phyloP scores from a whole-genome alignment of 2,113 vertebrate genomes.

The Xiphophorus couchianus region DNA sequence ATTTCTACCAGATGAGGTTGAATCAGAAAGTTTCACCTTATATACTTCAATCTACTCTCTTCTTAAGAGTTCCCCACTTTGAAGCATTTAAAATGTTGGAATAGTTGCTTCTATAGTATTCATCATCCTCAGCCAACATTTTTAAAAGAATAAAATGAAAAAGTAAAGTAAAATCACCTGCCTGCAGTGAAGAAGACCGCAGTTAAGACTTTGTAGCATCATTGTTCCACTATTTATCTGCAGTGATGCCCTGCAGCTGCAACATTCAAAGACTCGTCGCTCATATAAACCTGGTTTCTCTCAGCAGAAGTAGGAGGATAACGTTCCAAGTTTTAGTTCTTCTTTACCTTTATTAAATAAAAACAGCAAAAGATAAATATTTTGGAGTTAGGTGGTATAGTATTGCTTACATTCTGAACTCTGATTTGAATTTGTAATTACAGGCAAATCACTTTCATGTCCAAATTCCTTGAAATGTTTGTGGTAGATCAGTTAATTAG shows the following conservation, averaged over 20 bases:
- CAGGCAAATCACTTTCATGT: background rate
- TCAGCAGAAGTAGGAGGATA: background rate
- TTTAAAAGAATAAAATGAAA: too few species aligned
- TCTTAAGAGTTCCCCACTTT: background rate
- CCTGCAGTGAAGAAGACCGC: background rate
- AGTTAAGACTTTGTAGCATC: too few species aligned
- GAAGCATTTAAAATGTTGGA: background rate
- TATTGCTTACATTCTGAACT: background rate
- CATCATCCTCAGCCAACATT: background rate
- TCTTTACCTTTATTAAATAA: background rate
- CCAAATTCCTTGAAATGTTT: background rate
- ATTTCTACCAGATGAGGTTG: too few species aligned
- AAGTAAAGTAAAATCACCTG: background rate
- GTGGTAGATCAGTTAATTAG: too few species aligned
- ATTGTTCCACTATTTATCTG: background rate
- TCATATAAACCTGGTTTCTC: background rate
- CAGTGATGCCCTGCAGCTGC: background rate
- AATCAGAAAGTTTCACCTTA: background rate
- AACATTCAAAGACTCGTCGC: background rate
- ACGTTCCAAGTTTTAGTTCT: background rate
- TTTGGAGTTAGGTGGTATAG: background rate
- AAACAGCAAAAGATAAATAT: background rate
- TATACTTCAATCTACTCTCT: too few species aligned
- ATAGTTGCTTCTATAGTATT: background rate
- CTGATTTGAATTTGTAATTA: background rate